Conservation (phyloP, 1,140 invertebrate species). For the Hermetia illucens region DNA sequence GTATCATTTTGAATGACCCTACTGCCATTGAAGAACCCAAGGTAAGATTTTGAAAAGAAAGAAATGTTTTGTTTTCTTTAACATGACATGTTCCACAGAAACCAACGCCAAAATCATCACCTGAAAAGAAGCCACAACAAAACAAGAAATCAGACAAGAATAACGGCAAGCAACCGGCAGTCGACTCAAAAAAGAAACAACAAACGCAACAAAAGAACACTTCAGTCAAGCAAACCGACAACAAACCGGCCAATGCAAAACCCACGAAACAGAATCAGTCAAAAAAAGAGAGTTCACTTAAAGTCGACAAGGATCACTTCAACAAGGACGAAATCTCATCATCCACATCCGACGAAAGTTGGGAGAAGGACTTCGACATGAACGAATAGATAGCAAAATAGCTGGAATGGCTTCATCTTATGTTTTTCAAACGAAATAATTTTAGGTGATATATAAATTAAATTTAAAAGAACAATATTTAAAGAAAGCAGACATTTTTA, state of each 20-base stretch:
- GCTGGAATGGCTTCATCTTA: too few species aligned
- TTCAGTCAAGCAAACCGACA: not conserved
- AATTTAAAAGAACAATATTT: too few species aligned
- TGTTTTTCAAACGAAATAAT: too few species aligned
- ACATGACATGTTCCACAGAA: not conserved
- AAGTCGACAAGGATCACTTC: conserved; percentile 3
- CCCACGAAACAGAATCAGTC: not conserved
- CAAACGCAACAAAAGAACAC: conserved; percentile 2
- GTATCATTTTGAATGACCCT: not conserved
- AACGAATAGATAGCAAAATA: too few species aligned
- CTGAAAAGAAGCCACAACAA: not conserved
- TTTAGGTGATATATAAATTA: too few species aligned
- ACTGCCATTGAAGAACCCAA: not conserved
- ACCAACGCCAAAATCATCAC: not conserved
- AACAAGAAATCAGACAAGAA: not conserved
- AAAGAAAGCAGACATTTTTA: too few species aligned
- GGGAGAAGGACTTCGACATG: conserved; percentile 9
- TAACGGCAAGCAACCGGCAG: not conserved
- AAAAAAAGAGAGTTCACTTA: not conserved
- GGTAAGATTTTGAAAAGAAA: not conserved
- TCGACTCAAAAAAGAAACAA: not conserved
- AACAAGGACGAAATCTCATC: conserved; percentile 4
- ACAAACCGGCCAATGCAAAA: not conserved
- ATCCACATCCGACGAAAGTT: conserved; percentile 7
- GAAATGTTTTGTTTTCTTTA: not conserved